Evolutionary conservation across 2,113 vertebrate genomes (phyloP), one percentile per base, ranked within the genome.

Genomic region (Rhinogobius similis): DNA sequence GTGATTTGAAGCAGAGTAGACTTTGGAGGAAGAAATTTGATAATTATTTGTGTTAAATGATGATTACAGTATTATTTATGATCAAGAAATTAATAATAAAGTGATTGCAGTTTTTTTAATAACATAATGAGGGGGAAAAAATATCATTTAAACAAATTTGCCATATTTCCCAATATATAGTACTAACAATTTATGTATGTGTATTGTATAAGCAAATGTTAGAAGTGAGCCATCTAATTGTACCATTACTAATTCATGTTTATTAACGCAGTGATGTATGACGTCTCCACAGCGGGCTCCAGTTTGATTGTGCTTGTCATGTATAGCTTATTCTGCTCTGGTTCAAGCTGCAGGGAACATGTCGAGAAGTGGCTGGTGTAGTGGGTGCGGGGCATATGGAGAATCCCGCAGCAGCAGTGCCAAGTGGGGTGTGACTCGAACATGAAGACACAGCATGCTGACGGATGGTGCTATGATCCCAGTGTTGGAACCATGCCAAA

Each of bases 191-290:
- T 48, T 20, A 48, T 20, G 4, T 48, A 29, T 58, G 24, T 16
- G 26, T 84, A 88, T 77, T 79, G 86, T 80, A 82, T 77, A 46
- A 77, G 79, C 84, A 89, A 92, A 90, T 85, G 85, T 86, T 85
- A 86, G 84, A 89, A 86, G 82, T 85, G 82, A 69, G 75, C 74
- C 58, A 27, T 89, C 86, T 92, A 89, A 92, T 88, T 88, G 86
- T 84, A 82, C 82, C 82, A 90, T 90, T 89, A 91, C 89, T 92
- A 92, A 93, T 92, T 92, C 88, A 90, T 90, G 90, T 89, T 87
- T 90, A 90, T 92, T 90, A 91, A 91, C 83, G 82, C 77, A 70
- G 75, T 79, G 81, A 91, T 90, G 88, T 89, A 86, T 83, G 79
- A 91, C 85, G 88, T 77, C 82, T 81, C 73, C 36, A 59, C 81